phyloP scores from a whole-genome alignment of 2,113 vertebrate genomes.

The Paedocypris sp. region DNA sequence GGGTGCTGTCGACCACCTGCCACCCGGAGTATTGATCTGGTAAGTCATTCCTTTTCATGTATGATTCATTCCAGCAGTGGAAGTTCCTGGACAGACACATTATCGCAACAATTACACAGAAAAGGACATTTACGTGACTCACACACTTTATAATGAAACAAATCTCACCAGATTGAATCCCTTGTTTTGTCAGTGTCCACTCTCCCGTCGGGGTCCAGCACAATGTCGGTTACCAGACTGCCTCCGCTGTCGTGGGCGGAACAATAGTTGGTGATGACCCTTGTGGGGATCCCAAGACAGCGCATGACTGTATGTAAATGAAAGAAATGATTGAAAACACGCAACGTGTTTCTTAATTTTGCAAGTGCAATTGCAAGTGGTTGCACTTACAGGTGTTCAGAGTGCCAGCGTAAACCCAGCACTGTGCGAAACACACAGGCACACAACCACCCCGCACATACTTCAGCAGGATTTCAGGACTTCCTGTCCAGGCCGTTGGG shows the following conservation, averaged over 20 bases:
- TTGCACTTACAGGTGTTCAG: constrained; percentile 80
- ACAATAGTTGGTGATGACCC: constrained; percentile 76
- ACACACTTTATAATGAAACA: not conserved
- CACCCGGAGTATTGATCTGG: constrained; percentile 70
- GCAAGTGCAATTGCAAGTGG: not conserved
- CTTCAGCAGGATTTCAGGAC: constrained; percentile 71
- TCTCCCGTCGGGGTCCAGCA: constrained; percentile 60
- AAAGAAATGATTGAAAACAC: too few relatives aligned
- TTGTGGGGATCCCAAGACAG: constrained; percentile 76
- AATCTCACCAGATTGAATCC: constrained; percentile 79
- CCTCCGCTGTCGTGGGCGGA: constrained; percentile 86
- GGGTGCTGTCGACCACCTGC: constrained; percentile 84
- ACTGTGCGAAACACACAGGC: constrained; percentile 76
- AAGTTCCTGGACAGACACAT: constrained; percentile 70
- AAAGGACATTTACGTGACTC: not conserved
- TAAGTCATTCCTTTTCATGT: constrained; percentile 69
- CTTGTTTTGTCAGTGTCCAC: constrained; percentile 59
- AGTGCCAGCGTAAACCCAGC: constrained; percentile 91
- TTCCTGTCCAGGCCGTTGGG: constrained; percentile 83
- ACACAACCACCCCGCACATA: constrained; percentile 52
- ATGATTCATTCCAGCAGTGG: constrained; percentile 91
- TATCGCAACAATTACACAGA: not conserved
- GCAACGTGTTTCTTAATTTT: not conserved
- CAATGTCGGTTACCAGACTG: constrained; percentile 72
- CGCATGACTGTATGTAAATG: constrained; percentile 78